Conservation (phyloP, 2,113 vertebrate species). For the Myotis lucifugus region DNA sequence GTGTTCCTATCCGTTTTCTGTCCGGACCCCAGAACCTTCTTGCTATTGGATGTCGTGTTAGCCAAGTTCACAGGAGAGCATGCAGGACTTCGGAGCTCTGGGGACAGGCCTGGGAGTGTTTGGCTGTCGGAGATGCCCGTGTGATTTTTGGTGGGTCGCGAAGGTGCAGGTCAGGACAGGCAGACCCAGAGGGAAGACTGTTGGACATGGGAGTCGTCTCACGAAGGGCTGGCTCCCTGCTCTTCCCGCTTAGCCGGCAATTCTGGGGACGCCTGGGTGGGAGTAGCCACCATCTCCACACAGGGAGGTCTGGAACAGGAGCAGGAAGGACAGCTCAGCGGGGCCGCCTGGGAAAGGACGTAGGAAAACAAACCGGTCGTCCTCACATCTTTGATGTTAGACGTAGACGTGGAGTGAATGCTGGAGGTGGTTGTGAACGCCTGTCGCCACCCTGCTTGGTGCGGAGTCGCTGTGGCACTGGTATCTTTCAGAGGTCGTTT, state of each 20-base stretch:
- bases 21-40: background rate
- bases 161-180: background rate
- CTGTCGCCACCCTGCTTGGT: background rate
- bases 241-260: rapidly evolving
- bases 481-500: background rate
- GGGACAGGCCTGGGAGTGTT: background rate
- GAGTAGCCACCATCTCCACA: background rate
- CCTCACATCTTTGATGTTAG: background rate
- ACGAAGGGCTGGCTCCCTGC: background rate
- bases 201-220: background rate
- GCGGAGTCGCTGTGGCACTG: background rate
- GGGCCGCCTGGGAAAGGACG: background rate
- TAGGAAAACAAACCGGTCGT: background rate
- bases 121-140: background rate
- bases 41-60: background rate
- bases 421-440: background rate
- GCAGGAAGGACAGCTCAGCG: background rate
- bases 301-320: background rate
- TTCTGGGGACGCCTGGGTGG: background rate
- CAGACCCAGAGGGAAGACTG: background rate
- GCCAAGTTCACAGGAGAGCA: background rate
- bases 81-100: background rate
- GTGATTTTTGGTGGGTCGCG: background rate
- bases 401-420: background rate
- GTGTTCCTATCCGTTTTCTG: background rate